These are phyloP conservation scores for Trichonephila clavata DNA, from an alignment of 1,140 invertebrate genomes.

Conservation along the genomic window DNA sequence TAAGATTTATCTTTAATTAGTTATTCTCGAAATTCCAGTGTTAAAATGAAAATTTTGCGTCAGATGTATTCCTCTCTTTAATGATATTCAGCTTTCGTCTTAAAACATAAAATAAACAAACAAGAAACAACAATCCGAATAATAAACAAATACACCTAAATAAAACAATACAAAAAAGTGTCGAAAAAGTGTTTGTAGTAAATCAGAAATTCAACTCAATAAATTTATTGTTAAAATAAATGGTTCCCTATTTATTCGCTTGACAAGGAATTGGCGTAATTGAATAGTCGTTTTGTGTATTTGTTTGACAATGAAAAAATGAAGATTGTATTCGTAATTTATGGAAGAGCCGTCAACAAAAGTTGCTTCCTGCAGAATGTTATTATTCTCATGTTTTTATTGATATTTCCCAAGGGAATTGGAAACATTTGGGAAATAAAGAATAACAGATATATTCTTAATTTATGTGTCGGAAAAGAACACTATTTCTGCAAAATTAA, in stretches of 20 bases:
- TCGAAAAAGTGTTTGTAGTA: neutral
- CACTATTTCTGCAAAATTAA: neutral
- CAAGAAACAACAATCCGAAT: too few relatives aligned
- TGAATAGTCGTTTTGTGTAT: constrained; percentile 1
- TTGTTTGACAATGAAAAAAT: neutral
- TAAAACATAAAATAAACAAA: too few relatives aligned
- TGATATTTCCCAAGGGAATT: neutral
- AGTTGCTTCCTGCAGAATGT: neutral
- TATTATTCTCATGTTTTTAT: neutral
- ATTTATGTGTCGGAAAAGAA: neutral
- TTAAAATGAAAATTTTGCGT: too few relatives aligned
- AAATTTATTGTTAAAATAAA: neutral
- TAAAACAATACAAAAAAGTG: too few relatives aligned
- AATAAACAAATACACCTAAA: too few relatives aligned
- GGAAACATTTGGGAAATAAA: neutral
- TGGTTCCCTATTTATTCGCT: neutral
- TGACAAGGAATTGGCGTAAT: neutral
- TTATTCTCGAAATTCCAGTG: too few relatives aligned
- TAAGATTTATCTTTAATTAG: too few relatives aligned
- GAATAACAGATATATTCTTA: neutral
- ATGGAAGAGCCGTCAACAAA: neutral
- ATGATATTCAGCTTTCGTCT: too few relatives aligned
- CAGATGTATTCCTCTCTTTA: too few relatives aligned
- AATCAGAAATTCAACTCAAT: neutral
- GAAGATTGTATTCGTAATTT: neutral